Evolutionary conservation across 1,140 invertebrate genomes (phyloP).

Genomic region (Patella vulgata): DNA sequence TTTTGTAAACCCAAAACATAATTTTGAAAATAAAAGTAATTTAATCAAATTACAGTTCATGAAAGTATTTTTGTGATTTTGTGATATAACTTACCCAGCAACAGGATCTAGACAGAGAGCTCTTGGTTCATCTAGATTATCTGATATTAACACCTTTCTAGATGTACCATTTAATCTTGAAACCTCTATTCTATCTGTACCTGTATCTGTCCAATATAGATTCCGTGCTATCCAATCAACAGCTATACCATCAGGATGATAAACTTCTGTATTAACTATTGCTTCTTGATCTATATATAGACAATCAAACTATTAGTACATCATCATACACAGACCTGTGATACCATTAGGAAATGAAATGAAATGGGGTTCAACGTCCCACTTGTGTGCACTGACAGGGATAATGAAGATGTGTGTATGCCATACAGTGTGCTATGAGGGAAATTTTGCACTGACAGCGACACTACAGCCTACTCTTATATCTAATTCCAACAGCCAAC

Average conservation of each 20-base stretch:
- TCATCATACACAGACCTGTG: neutral
- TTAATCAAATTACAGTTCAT: no score
- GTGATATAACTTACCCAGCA: slow-evolving; percentile 80
- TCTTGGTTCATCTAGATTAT: slow-evolving; percentile 87
- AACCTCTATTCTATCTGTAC: slow-evolving; percentile 89
- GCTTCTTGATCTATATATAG: slow-evolving; percentile 66
- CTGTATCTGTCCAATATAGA: slow-evolving; percentile 97
- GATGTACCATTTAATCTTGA: slow-evolving; percentile 84
- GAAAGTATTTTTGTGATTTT: no score
- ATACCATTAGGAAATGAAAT: neutral
- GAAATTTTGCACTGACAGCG: no score
- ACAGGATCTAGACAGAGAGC: slow-evolving; percentile 93
- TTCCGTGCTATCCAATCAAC: slow-evolving; percentile 93
- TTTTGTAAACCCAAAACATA: neutral
- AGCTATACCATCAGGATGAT: slow-evolving; percentile 86
- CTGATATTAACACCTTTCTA: slow-evolving; percentile 79
- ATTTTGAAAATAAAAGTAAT: no score
- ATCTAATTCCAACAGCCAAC: no score
- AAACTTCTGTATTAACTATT: slow-evolving; percentile 78
- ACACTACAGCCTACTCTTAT: no score
- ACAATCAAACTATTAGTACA: slow-evolving; percentile 14
- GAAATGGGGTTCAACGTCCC: neutral
- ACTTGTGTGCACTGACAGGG: neutral
- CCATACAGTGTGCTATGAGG: neutral
- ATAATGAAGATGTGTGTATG: neutral